Evolutionary conservation across 2,888 invertebrate species (phyloP).

Genomic region (Tetheella fluctuosa): DNA sequence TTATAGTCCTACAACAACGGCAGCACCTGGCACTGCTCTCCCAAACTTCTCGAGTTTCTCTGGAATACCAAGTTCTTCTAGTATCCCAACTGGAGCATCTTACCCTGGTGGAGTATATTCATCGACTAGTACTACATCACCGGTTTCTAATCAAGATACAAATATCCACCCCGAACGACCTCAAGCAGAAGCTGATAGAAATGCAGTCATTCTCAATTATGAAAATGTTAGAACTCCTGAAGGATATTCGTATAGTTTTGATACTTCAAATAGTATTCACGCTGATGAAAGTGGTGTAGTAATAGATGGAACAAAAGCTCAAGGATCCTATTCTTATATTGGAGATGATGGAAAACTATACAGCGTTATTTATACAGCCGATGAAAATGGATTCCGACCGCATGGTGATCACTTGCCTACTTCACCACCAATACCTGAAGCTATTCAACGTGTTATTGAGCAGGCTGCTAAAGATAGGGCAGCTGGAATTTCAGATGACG

Average conservation of each 20-base stretch:
- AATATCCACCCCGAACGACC: slow-evolving; percentile 42
- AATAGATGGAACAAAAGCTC: slow-evolving; percentile 61
- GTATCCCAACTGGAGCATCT: background rate
- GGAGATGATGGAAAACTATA: slow-evolving; percentile 75
- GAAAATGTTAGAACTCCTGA: slow-evolving; percentile 58
- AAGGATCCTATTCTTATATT: slow-evolving; percentile 67
- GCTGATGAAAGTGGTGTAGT: slow-evolving; percentile 66
- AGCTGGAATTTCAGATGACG: slow-evolving; percentile 64
- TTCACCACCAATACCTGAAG: slow-evolving; percentile 70
- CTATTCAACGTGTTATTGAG: slow-evolving; percentile 65
- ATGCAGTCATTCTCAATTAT: slow-evolving; percentile 61
- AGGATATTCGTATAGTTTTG: slow-evolving; percentile 63
- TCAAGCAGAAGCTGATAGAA: slow-evolving; percentile 57
- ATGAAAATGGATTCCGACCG: slow-evolving; percentile 72
- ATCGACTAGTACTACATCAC: background rate
- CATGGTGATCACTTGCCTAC: slow-evolving; percentile 73
- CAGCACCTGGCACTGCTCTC: background rate
- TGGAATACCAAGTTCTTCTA: background rate
- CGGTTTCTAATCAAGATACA: background rate
- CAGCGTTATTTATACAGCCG: slow-evolving; percentile 64
- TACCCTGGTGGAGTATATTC: background rate
- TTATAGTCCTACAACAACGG: background rate
- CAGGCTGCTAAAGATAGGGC: slow-evolving; percentile 57
- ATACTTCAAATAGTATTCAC: slow-evolving; percentile 74
- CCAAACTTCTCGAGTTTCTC: background rate